A percentile compares a stretch with the other conserved stretches of the same genome.
Conservation (phyloP, 1,140 invertebrate genomes). For the Psilanteris sp. region DNA sequence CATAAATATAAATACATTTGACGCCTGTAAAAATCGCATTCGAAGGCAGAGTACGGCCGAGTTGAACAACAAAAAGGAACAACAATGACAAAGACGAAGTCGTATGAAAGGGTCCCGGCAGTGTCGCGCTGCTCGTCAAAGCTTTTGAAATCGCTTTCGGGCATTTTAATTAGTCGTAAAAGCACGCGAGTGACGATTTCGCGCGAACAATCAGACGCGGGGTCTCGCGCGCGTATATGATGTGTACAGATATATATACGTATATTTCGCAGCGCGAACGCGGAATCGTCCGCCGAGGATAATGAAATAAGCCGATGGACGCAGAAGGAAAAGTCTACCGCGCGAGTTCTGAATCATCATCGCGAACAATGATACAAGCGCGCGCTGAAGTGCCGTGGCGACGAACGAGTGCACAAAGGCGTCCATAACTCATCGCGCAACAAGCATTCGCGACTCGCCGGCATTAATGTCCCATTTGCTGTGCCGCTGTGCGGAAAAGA, state of each 20-base stretch:
- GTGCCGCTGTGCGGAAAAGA: slow-evolving; percentile 1
- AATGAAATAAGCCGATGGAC: slow-evolving; percentile 24
- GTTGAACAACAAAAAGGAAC: too few species aligned
- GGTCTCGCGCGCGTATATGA: too few species aligned
- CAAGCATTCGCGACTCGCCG: slow-evolving; percentile 2
- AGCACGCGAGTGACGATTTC: neutral
- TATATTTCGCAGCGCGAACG: neutral
- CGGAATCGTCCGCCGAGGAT: too few species aligned
- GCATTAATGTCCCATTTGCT: slow-evolving; percentile 28
- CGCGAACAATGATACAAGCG: slow-evolving; percentile 11
- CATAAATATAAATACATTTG: too few species aligned
- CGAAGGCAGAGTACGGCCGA: too few species aligned
- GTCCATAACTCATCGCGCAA: slow-evolving; percentile 5
- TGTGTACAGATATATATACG: too few species aligned
- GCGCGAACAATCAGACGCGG: too few species aligned
- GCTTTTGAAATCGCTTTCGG: slow-evolving; percentile 22
- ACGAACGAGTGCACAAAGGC: slow-evolving; percentile 5
- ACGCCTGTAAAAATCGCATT: too few species aligned
- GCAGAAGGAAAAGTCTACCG: neutral
- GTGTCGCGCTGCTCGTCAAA: too few species aligned
- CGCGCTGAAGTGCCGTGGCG: neutral
- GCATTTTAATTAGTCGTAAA: slow-evolving; percentile 37
- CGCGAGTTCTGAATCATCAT: slow-evolving; percentile 14
- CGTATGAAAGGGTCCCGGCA: too few species aligned
- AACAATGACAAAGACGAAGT: too few species aligned